Conservation (phyloP, 2,888 invertebrate species). For the Escarpia spicata region DNA sequence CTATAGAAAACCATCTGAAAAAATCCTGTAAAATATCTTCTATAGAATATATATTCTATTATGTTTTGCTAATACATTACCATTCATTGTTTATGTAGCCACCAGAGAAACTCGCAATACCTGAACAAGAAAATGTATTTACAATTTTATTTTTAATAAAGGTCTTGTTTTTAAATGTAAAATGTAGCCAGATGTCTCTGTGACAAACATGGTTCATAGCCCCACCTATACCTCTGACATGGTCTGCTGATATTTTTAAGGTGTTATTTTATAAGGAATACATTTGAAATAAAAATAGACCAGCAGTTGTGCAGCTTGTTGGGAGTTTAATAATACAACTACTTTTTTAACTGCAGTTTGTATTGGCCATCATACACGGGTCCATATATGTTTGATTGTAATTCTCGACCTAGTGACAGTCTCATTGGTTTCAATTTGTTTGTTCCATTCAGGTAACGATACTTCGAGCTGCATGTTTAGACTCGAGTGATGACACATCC, state of each 20-base stretch:
- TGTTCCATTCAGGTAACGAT: constrained; percentile 49
- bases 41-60: too few relatives aligned
- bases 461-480: constrained; percentile 49
- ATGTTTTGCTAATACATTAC: not conserved
- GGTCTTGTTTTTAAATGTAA: not conserved
- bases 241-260: not conserved
- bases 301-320: not conserved
- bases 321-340: not conserved
- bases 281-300: not conserved
- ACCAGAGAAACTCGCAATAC: not conserved
- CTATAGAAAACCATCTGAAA: too few relatives aligned
- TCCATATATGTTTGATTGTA: not conserved
- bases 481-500: constrained; percentile 39
- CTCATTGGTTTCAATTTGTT: not conserved
- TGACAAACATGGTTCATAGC: not conserved
- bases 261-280: not conserved
- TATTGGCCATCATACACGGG: not conserved
- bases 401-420: constrained; percentile 5
- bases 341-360: not conserved
- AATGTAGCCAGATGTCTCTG: not conserved
- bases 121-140: not conserved
- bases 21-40: too few relatives aligned
- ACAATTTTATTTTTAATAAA: not conserved
- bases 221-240: not conserved
- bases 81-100: not conserved